These are phyloP conservation scores for Nilaparvata lugens DNA, from an alignment of 1,140 invertebrate genomes.

Conservation along the genomic window DNA sequence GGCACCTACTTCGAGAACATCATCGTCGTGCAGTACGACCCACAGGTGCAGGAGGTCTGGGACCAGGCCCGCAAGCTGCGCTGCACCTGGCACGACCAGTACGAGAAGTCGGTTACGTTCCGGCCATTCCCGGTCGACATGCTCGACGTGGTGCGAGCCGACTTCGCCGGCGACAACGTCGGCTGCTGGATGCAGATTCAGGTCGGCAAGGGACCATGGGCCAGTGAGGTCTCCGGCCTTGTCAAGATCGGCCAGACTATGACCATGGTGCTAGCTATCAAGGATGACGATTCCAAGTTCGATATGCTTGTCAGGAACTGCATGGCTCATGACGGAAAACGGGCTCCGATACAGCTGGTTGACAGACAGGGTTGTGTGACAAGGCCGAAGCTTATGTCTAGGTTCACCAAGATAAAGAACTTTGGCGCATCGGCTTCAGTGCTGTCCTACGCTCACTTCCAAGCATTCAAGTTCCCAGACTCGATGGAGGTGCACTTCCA, in stretches of 20 bases:
- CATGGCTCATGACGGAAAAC: slow-evolving; percentile 87
- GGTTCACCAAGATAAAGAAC: slow-evolving; percentile 92
- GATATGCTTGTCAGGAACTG: slow-evolving; percentile 93
- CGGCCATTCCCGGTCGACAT: slow-evolving; percentile 91
- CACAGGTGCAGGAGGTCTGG: slow-evolving; percentile 93
- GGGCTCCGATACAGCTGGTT: slow-evolving; percentile 88
- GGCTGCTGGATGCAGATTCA: slow-evolving; percentile 94
- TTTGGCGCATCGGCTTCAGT: slow-evolving; percentile 87
- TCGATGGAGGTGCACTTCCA: slow-evolving; percentile 96
- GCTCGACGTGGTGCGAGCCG: slow-evolving; percentile 85
- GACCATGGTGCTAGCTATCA: slow-evolving; percentile 94
- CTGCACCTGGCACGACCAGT: slow-evolving; percentile 93
- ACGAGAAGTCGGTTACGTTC: slow-evolving; percentile 92
- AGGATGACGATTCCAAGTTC: slow-evolving; percentile 92
- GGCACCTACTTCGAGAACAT: slow-evolving; percentile 93
- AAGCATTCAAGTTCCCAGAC: slow-evolving; percentile 92
- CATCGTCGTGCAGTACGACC: slow-evolving; percentile 89
- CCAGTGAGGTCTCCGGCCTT: slow-evolving; percentile 85
- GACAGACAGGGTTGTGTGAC: slow-evolving; percentile 89
- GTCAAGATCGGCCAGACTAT: slow-evolving; percentile 94
- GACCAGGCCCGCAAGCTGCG: slow-evolving; percentile 86
- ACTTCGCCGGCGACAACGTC: slow-evolving; percentile 91
- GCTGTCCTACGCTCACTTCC: slow-evolving; percentile 86
- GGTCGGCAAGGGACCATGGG: slow-evolving; percentile 92
- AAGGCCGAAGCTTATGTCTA: slow-evolving; percentile 83